Percentiles rank a stretch among this genome's conserved stretches.
These are phyloP conservation scores for Patella caerulea DNA, from an alignment of 2,888 invertebrate genomes.

Conservation along the genomic window DNA sequence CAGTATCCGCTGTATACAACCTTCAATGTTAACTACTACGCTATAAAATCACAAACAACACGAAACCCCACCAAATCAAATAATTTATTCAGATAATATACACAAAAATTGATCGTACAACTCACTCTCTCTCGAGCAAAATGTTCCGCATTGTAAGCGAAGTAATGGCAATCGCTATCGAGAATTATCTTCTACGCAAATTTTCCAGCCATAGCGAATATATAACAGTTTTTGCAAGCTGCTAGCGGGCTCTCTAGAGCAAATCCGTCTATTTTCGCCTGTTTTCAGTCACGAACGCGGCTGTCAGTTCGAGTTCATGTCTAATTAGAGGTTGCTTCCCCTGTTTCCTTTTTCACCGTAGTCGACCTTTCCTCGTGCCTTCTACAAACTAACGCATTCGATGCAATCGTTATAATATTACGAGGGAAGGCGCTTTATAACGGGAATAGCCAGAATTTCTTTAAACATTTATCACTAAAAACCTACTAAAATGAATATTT, in stretches of 20 bases:
- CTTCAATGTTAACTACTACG: too few relatives aligned
- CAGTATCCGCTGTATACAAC: too few relatives aligned
- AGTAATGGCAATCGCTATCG: too few relatives aligned
- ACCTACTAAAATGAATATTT: constrained; percentile 24
- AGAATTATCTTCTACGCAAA: too few relatives aligned
- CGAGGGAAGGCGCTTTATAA: constrained; percentile 66
- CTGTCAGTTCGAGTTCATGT: constrained; percentile 9
- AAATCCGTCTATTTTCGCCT: neutral
- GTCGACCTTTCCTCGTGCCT: constrained; percentile 27
- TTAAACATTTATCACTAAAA: constrained; percentile 13
- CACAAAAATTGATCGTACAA: too few relatives aligned
- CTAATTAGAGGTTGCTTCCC: constrained; percentile 21
- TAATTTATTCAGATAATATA: too few relatives aligned
- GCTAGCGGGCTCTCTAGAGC: neutral
- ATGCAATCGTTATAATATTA: constrained; percentile 21
- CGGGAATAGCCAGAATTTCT: constrained; percentile 64
- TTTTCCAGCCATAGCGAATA: too few relatives aligned
- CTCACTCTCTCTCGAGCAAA: too few relatives aligned
- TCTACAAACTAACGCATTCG: constrained; percentile 13
- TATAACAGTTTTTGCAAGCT: neutral
- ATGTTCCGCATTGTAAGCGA: too few relatives aligned
- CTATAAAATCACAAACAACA: too few relatives aligned
- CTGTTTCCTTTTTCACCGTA: constrained; percentile 25
- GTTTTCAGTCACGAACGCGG: constrained; percentile 9
- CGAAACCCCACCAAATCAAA: too few relatives aligned